Percentiles rank a stretch among this genome's conserved stretches.
Evolutionary conservation across 2,888 invertebrate genomes (phyloP).

Genomic region (Anorthoa munda): DNA sequence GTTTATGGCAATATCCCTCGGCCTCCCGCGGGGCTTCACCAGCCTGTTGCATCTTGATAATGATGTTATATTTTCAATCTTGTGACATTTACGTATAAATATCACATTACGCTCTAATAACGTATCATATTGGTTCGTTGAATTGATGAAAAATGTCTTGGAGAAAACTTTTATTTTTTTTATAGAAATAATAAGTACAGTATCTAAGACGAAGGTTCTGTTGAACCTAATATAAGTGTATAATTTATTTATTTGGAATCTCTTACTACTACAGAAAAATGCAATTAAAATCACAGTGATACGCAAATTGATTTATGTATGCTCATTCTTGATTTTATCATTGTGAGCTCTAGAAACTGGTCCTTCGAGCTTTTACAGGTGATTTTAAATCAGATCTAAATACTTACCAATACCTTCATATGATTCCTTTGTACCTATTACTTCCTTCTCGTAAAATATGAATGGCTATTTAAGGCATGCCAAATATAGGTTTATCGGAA

Average conservation of each 20-base stretch:
- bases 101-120: slow-evolving; percentile 24
- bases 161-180: neutral
- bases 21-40: slow-evolving; percentile 30
- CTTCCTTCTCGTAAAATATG: neutral
- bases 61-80: slow-evolving; percentile 51
- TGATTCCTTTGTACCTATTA: neutral
- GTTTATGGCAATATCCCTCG: slow-evolving; percentile 32
- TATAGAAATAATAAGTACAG: neutral
- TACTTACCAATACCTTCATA: too few species aligned
- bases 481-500: neutral
- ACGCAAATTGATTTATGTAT: too few species aligned
- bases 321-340: too few species aligned
- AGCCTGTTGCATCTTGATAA: slow-evolving; percentile 44
- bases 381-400: too few species aligned
- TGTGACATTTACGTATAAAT: slow-evolving; percentile 22
- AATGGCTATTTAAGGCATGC: neutral
- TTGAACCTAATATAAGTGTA: too few species aligned
- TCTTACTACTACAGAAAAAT: too few species aligned
- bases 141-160: neutral
- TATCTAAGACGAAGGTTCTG: neutral
- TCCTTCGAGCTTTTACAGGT: too few species aligned
- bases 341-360: neutral
- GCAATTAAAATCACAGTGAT: too few species aligned
- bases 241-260: too few species aligned
- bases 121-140: neutral